phyloP scores from a whole-genome alignment of 2,113 vertebrate species.

The Cettia cetti region DNA sequence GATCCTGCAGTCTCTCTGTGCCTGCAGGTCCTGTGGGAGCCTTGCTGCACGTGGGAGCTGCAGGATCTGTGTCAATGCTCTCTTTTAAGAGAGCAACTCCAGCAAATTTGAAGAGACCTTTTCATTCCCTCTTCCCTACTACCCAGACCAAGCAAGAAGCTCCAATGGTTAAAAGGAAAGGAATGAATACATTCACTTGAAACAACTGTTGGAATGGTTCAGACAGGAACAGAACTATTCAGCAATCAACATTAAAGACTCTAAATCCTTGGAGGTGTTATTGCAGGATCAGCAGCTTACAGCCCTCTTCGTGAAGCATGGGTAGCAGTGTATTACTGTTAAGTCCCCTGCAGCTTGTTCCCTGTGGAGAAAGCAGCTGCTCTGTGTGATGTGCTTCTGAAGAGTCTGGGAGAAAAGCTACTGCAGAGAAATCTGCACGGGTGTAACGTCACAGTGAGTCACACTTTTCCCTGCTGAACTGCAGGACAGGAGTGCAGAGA shows the following conservation, averaged over 20 bases:
- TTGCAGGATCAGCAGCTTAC: conserved; percentile 46
- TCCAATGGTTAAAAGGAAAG: conserved; percentile 40
- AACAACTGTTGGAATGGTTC: conserved; percentile 47
- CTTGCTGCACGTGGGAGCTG: neutral
- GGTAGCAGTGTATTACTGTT: neutral
- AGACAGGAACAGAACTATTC: conserved; percentile 34
- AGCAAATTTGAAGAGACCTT: conserved; percentile 52
- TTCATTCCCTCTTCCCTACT: conserved; percentile 47
- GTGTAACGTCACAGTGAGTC: neutral
- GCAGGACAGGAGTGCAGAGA: neutral
- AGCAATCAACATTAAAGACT: conserved; percentile 41
- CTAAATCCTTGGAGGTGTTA: conserved; percentile 43
- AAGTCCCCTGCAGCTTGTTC: neutral
- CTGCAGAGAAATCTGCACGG: neutral
- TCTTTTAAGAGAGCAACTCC: conserved; percentile 48
- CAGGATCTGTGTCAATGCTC: conserved; percentile 43
- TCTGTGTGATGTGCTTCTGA: neutral
- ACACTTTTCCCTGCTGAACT: neutral
- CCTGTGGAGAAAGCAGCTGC: neutral
- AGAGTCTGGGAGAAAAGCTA: neutral
- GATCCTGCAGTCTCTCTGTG: conserved; percentile 3
- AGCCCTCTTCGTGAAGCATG: neutral
- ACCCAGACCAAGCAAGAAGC: conserved; percentile 32
- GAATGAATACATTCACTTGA: conserved; percentile 30
- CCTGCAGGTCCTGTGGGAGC: neutral